phyloP scores from a whole-genome alignment of 2,888 invertebrate genomes.

The Synergus gifuensis region DNA sequence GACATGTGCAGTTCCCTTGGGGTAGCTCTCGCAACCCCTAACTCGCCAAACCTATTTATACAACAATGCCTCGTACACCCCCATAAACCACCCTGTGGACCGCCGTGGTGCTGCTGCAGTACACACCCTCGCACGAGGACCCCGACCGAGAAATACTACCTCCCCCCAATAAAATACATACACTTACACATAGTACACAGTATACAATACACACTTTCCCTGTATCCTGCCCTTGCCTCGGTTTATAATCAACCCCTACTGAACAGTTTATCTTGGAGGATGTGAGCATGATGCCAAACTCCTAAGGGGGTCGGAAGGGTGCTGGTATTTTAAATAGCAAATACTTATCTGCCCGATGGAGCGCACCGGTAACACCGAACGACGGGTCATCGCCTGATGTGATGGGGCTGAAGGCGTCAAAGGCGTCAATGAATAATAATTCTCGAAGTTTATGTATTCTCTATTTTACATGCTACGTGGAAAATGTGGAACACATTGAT shows the following conservation, averaged over 20 bases:
- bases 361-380: constrained; percentile 46
- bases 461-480: not conserved
- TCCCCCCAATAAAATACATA: constrained; percentile 50
- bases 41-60: constrained; percentile 78
- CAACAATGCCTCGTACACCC: constrained; percentile 77
- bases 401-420: not conserved
- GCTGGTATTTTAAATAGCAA: constrained; percentile 76
- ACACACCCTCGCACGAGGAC: constrained; percentile 50
- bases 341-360: constrained; percentile 67
- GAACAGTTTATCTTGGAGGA: constrained; percentile 74
- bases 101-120: constrained; percentile 59
- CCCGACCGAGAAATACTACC: constrained; percentile 56
- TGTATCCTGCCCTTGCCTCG: constrained; percentile 55
- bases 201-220: constrained; percentile 26
- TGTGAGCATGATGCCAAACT: constrained; percentile 49
- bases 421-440: constrained; percentile 9
- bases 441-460: not conserved
- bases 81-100: constrained; percentile 75
- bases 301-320: constrained; percentile 59
- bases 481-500: constrained; percentile 1
- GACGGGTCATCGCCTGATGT: constrained; percentile 52
- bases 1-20: constrained; percentile 78
- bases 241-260: constrained; percentile 74
- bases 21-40: constrained; percentile 75
- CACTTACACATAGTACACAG: constrained; percentile 45